Conservation (phyloP, 2,113 vertebrate genomes). For the Oreochromis aureus region DNA sequence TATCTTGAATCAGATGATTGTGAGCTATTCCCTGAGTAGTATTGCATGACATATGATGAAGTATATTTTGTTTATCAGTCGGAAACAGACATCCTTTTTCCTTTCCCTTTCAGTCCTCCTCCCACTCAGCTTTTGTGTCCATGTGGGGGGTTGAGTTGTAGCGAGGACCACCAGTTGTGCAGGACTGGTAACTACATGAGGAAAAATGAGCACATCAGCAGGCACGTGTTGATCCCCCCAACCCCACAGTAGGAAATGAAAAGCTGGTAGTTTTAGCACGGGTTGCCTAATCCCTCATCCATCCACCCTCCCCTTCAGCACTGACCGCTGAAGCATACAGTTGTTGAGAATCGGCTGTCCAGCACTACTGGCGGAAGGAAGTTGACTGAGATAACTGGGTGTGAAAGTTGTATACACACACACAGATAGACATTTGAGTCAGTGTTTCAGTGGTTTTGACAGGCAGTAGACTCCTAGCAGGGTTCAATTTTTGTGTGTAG, state of each 20-base stretch:
- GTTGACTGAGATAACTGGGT: background rate
- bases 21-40: background rate
- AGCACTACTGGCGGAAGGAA: background rate
- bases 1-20: background rate
- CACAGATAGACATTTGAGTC: background rate
- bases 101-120: background rate
- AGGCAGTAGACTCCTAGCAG: background rate
- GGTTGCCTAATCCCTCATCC: constrained; percentile 23
- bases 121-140: background rate
- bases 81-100: background rate
- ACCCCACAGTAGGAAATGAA: constrained; percentile 27
- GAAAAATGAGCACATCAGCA: background rate
- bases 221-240: background rate
- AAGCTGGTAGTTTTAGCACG: constrained; percentile 40
- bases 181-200: background rate
- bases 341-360: background rate
- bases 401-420: constrained; percentile 2
- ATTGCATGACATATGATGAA: background rate
- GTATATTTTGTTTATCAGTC: background rate
- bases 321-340: constrained; percentile 20
- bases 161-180: background rate
- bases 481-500: background rate
- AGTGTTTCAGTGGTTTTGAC: background rate
- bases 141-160: background rate
- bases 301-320: background rate